These are phyloP conservation scores for Eurystomus glaucurus DNA, from an alignment of 2,797 vertebrate species.

Conservation along the genomic window DNA sequence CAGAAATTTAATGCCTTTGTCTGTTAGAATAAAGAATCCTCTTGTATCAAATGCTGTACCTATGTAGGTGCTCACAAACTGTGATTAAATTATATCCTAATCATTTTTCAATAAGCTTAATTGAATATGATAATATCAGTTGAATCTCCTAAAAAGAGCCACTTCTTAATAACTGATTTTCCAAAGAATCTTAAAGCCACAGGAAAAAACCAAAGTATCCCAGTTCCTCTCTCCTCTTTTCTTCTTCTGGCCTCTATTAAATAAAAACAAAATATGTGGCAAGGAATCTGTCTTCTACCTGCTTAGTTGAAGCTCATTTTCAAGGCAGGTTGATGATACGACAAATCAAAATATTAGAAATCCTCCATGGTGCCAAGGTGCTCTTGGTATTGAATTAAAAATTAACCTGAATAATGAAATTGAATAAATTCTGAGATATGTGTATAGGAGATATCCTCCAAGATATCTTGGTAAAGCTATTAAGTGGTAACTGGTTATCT, in stretches of 20 bases:
- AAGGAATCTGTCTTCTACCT: neutral
- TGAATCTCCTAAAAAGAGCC: neutral
- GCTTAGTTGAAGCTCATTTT: neutral
- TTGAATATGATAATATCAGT: neutral
- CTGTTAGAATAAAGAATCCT: constrained; percentile 1
- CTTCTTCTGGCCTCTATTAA: neutral
- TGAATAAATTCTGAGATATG: neutral
- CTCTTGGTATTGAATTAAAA: neutral
- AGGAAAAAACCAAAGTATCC: neutral
- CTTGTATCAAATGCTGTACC: constrained; percentile 28
- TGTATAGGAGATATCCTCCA: neutral
- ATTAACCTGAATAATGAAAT: neutral
- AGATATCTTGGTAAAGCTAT: neutral
- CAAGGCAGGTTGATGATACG: neutral
- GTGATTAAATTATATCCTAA: constrained; percentile 52
- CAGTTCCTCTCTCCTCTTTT: neutral
- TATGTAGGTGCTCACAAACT: constrained; percentile 2
- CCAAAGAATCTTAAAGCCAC: neutral
- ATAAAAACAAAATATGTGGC: neutral
- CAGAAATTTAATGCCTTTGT: neutral
- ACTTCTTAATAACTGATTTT: neutral
- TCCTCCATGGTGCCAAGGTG: neutral
- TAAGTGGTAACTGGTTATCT: neutral
- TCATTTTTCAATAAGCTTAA: constrained; percentile 33
- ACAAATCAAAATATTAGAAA: constrained; percentile 23